Evolutionary conservation across 1,140 invertebrate genomes (phyloP), one percentile per base, ranked within the genome.

Genomic region (Chironomus striatipennis): DNA sequence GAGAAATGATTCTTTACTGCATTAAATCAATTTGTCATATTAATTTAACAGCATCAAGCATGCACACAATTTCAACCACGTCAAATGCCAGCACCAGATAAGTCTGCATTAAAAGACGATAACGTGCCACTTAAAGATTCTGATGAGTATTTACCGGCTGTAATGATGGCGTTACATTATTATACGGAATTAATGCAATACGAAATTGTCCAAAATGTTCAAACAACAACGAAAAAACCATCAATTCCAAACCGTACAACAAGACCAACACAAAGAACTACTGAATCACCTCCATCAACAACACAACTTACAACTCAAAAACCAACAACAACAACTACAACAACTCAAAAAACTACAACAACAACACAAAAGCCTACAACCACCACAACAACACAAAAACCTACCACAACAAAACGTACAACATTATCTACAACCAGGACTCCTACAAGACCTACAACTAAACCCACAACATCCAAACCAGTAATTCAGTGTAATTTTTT

Each of bases 121-220:
- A 70, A 18, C 2, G 73, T 7, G 15, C 1, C 8, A 17, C 8
- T 34, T 4, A 8, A 15, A 10, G n/a, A 70, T 12, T 67, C 43
- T 21, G 77, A 77, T 64, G 82, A 79, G 43, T 82, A 81, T 76
- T 76, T 82, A 75, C 80, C 81, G 57, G 79, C 80, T 7, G 78
- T 78, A 17, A 82, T 82, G 81, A 81, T 82, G 75, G 81, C 81
- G 8, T 73, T 82, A 73, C 81, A 81, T 73, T 82, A 82, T 74
- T 81, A 81, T 70, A 81, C 81, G n/a, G 81, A 82, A 64, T 76
- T 79, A n/a, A 74, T 82, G 34, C 81, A 82, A 73, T 82, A 82
- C 43, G 81, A 82, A 74, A 34, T 24, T 17, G 42, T 64, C 4
- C 20, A 43, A 2, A 70, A 70, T 21, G 18, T 12, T 65, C 17